phyloP scores from a whole-genome alignment of 1,140 invertebrate genomes.

The Leptinotarsa defecta region DNA sequence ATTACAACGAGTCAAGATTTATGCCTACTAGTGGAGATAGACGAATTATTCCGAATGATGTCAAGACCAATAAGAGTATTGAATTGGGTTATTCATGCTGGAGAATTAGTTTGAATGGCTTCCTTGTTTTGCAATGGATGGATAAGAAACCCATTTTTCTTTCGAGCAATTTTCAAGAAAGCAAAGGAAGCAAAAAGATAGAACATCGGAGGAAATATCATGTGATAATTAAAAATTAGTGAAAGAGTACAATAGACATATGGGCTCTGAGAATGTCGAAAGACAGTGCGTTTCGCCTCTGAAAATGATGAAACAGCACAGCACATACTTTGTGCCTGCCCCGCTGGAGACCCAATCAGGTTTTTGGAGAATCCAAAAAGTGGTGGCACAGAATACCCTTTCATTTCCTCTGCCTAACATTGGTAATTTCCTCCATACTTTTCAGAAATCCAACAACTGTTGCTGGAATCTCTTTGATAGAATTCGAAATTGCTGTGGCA shows the following conservation, averaged over 20 bases:
- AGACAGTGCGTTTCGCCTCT: no score
- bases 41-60: slow-evolving; percentile 37
- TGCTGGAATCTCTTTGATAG: background rate
- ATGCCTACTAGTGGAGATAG: slow-evolving; percentile 45
- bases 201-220: background rate
- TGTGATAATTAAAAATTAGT: slow-evolving; percentile 34
- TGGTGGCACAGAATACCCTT: slow-evolving; percentile 43
- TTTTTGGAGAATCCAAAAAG: slow-evolving; percentile 48
- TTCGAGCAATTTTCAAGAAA: slow-evolving; percentile 51
- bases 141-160: slow-evolving; percentile 53
- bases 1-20: slow-evolving; percentile 37
- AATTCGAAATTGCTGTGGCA: background rate
- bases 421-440: background rate
- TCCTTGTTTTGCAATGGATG: slow-evolving; percentile 53
- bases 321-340: no score
- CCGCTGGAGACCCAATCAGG: no score
- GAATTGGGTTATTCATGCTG: slow-evolving; percentile 50
- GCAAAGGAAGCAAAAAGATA: slow-evolving; percentile 41
- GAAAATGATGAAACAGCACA: no score
- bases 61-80: slow-evolving; percentile 49
- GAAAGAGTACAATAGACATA: slow-evolving; percentile 54
- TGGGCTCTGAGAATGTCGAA: slow-evolving; percentile 55
- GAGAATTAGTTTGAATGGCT: slow-evolving; percentile 41
- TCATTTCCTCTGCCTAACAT: background rate
- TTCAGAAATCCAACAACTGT: background rate